Percentiles rank a stretch among this genome's conserved stretches.
These are phyloP conservation scores for Rana temporaria DNA, from an alignment of 2,113 vertebrate species.

Conservation along the genomic window DNA sequence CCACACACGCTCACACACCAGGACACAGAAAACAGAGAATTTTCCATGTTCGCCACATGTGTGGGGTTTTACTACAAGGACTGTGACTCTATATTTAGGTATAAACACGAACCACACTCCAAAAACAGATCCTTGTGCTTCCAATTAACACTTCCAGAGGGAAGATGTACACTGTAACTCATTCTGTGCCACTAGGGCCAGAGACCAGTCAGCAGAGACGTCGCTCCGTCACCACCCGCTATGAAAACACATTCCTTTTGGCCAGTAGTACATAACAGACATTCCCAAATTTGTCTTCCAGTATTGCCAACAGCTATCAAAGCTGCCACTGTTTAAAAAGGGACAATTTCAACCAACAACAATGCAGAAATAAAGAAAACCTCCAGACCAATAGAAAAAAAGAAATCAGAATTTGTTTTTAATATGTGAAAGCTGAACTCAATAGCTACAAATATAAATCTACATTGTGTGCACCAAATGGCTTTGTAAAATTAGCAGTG, in stretches of 20 bases:
- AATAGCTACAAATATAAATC: too few relatives aligned
- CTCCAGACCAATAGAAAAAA: too few relatives aligned
- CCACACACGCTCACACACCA: constrained; percentile 25
- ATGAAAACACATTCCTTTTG: not conserved
- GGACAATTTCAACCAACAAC: too few relatives aligned
- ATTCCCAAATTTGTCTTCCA: not conserved
- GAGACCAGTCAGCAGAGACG: not conserved
- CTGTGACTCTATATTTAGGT: constrained; percentile 55
- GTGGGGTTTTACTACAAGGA: constrained; percentile 53
- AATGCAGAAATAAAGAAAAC: too few relatives aligned
- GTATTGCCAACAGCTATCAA: not conserved
- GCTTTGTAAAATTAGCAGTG: too few relatives aligned
- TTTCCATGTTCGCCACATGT: constrained; percentile 51
- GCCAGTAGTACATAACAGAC: not conserved
- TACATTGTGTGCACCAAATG: too few relatives aligned
- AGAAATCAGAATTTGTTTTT: too few relatives aligned
- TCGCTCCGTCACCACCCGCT: not conserved
- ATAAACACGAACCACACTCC: constrained; percentile 49
- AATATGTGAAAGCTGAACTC: too few relatives aligned
- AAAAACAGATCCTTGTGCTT: constrained; percentile 50
- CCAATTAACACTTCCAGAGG: constrained; percentile 48
- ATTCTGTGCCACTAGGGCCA: constrained; percentile 22
- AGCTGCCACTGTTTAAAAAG: not conserved
- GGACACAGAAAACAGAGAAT: constrained; percentile 17
- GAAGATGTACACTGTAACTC: constrained; percentile 39